Base-by-base conservation (phyloP, 2,113 vertebrate species). In the Chionomys nivalis region DNA sequence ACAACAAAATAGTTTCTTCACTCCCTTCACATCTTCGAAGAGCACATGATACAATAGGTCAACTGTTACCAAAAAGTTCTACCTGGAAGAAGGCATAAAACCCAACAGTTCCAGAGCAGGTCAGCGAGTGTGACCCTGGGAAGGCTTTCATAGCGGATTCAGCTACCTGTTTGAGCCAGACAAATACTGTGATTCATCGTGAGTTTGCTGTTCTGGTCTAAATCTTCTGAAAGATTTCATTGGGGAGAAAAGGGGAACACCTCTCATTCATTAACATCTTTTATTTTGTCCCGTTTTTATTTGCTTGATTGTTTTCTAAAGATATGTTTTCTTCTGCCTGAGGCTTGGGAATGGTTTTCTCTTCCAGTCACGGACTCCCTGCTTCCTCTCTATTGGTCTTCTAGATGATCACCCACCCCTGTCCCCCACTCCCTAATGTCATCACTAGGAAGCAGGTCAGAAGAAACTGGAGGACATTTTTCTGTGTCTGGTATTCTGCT, bases 11-110 rank as follows among this genome's bases (percentile, higher is more conserved):
- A 13, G 31, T 2, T 33, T 13, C 5, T 68, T 68, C 13, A 6
- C 66, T 68, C 33, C 31, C 66, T 68, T 68, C 66, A 33, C 5
- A 0, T 68, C 66, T 68, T 68, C 31, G 33, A 33, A 68, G 66
- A 0, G 31, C 31, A 14, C 5, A 16, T 5, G 13, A 33, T 33
- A 14, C 66, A 16, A 6, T 33, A 31, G 63, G 31, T 16, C 0
- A 1, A 33, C 66, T 26, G 24, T 65, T 65, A 65, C 63, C 63
- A 26, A 65, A 65, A 65, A 96, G 5, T 21, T 21, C 66, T 63
- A 72, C 92, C 89, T 96, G 95, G 96, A 97, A 97, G 93, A 97
- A 92, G 52, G 79, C 79, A 88, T 95, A 72, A 98, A 97, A 96
- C 91, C 12, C 95, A 96, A 96, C 93, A 96, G 97, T 97, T 97